phyloP scores from a whole-genome alignment of 2,888 invertebrate species.

The Drosophila paranaensis region DNA sequence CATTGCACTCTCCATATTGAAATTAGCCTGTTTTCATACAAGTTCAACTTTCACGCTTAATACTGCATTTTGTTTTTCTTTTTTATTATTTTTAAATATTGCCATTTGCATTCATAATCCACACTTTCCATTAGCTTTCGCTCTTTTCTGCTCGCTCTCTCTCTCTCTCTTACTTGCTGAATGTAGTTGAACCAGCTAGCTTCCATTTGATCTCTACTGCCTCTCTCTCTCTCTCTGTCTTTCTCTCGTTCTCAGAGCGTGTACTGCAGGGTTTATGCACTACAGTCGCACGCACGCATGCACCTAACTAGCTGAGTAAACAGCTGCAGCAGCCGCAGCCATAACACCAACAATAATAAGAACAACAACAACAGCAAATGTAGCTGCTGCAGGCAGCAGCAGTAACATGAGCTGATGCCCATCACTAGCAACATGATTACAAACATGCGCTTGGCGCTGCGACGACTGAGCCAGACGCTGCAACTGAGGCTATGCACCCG shows the following conservation, averaged over 20 bases:
- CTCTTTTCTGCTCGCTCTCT: slow-evolving; percentile 1
- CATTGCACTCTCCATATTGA: neutral
- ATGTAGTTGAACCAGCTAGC: neutral
- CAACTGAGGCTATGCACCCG: slow-evolving; percentile 41
- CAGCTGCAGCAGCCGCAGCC: slow-evolving; percentile 48
- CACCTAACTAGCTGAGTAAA: slow-evolving; percentile 35
- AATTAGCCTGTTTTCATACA: neutral
- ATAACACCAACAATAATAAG: slow-evolving; percentile 30
- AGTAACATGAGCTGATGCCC: slow-evolving; percentile 67
- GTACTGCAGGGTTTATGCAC: slow-evolving; percentile 20
- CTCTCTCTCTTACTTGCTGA: too few species aligned
- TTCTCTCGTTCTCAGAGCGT: slow-evolving; percentile 6
- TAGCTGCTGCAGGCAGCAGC: slow-evolving; percentile 37
- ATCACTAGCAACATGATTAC: slow-evolving; percentile 71
- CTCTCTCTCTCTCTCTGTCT: neutral
- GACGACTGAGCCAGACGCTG: slow-evolving; percentile 16
- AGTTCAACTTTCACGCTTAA: neutral
- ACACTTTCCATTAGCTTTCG: slow-evolving; percentile 12
- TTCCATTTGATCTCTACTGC: neutral
- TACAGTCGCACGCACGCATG: slow-evolving; percentile 14
- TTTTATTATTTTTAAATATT: neutral
- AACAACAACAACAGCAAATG: slow-evolving; percentile 24
- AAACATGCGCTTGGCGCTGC: slow-evolving; percentile 62
- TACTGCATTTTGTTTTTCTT: neutral
- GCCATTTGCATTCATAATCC: slow-evolving; percentile 4